Evolutionary conservation across 2,888 invertebrate species (phyloP).

Genomic region (Synanthedon myopaeformis): DNA sequence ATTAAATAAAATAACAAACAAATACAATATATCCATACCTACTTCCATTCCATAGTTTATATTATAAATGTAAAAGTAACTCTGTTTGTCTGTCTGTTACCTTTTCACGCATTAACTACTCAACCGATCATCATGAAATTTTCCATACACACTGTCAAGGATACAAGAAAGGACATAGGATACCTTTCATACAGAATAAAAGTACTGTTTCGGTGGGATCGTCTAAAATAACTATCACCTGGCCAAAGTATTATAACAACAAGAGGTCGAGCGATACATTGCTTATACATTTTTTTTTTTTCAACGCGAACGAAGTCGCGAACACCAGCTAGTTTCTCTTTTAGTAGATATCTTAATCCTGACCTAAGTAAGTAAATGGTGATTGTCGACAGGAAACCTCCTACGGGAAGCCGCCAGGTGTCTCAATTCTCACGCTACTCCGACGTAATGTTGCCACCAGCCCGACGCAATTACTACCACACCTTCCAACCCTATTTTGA

Average conservation of each 20-base stretch:
- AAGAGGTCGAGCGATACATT: not conserved
- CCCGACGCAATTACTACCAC: conserved; percentile 46
- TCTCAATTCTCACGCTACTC: conserved; percentile 65
- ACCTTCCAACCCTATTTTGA: conserved; percentile 52
- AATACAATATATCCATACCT: no score
- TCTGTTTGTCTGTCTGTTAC: not conserved
- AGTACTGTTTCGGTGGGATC: no score
- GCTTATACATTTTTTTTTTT: not conserved
- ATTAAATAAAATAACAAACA: no score
- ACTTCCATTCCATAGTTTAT: not conserved
- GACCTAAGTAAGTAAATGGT: not conserved
- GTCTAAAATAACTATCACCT: no score
- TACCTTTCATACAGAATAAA: no score
- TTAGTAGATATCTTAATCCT: not conserved
- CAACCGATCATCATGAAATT: not conserved
- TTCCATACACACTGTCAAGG: not conserved
- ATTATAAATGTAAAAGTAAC: not conserved
- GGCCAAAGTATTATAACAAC: no score
- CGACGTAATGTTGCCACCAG: conserved; percentile 53
- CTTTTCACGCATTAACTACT: not conserved
- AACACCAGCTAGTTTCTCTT: not conserved
- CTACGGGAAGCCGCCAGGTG: conserved; percentile 51
- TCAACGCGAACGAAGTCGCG: not conserved
- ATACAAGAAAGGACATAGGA: no score
- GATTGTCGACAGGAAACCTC: conserved; percentile 41